These are phyloP conservation scores for Mimumesa dahlbomi DNA, from an alignment of 2,888 invertebrate genomes.

Conservation along the genomic window DNA sequence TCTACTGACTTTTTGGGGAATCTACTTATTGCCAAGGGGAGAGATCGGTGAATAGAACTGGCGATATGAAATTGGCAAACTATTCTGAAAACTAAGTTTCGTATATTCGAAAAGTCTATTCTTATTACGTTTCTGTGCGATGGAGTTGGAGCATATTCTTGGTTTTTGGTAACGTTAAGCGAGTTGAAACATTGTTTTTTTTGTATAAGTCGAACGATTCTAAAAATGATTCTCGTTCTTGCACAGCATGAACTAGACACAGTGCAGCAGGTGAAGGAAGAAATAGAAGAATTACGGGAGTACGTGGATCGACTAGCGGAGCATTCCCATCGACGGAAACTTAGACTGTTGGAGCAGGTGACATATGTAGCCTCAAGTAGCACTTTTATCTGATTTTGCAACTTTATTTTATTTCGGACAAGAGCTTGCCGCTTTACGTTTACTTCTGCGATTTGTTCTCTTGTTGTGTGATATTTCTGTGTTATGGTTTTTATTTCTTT, in stretches of 20 bases:
- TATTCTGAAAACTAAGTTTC: too few relatives aligned
- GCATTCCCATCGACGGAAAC: constrained; percentile 93
- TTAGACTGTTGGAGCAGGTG: constrained; percentile 96
- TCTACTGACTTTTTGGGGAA: too few relatives aligned
- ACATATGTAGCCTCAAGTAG: constrained; percentile 51
- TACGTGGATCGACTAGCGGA: constrained; percentile 96
- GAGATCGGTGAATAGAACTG: too few relatives aligned
- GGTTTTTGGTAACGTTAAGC: too few relatives aligned
- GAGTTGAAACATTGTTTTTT: too few relatives aligned
- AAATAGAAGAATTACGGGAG: constrained; percentile 95
- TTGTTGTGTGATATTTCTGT: background rate
- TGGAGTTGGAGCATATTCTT: too few relatives aligned
- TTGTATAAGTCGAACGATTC: too few relatives aligned
- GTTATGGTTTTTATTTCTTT: background rate
- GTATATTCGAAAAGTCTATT: too few relatives aligned
- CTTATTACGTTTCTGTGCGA: too few relatives aligned
- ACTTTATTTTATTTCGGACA: constrained; percentile 3
- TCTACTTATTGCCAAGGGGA: too few relatives aligned
- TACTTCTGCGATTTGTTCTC: constrained; percentile 24
- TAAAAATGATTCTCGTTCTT: constrained; percentile 16
- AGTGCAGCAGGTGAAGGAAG: constrained; percentile 96
- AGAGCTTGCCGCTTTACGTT: constrained; percentile 18
- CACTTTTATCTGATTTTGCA: constrained; percentile 6
- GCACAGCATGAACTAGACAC: constrained; percentile 91
- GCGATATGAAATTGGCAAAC: too few relatives aligned